A percentile compares a stretch with the other conserved stretches of the same genome.
Conservation (phyloP, 2,797 vertebrate genomes). For the Potorous gilbertii region DNA sequence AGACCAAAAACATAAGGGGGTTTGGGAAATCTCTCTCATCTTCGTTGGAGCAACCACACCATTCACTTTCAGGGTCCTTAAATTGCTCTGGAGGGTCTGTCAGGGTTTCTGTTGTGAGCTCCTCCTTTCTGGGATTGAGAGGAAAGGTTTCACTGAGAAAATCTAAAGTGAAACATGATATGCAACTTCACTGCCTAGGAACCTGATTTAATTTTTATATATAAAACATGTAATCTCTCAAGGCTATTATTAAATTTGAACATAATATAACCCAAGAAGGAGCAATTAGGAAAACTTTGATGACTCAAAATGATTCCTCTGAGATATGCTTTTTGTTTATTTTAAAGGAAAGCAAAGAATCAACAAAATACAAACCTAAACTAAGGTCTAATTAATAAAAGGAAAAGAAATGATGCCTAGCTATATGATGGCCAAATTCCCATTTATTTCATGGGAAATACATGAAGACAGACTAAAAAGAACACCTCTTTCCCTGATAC, state of each 20-base stretch:
- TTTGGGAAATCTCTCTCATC: neutral
- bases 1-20: neutral
- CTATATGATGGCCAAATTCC: neutral
- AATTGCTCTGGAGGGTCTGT: neutral
- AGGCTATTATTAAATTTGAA: rapidly evolving
- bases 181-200: neutral
- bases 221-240: neutral
- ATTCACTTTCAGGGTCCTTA: neutral
- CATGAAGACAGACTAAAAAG: neutral
- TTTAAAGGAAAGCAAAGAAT: neutral
- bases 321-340: neutral
- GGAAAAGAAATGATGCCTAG: neutral
- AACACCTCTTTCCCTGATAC: neutral
- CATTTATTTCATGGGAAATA: neutral
- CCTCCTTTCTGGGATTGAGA: neutral
- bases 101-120: neutral
- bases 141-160: neutral
- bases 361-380: neutral
- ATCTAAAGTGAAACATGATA: constrained; percentile 2
- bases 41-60: neutral
- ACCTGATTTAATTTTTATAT: neutral
- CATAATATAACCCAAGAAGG: neutral
- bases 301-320: neutral
- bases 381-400: neutral
- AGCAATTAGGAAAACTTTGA: neutral